phyloP scores from a whole-genome alignment of 2,888 invertebrate genomes.

The Xylota segnis region DNA sequence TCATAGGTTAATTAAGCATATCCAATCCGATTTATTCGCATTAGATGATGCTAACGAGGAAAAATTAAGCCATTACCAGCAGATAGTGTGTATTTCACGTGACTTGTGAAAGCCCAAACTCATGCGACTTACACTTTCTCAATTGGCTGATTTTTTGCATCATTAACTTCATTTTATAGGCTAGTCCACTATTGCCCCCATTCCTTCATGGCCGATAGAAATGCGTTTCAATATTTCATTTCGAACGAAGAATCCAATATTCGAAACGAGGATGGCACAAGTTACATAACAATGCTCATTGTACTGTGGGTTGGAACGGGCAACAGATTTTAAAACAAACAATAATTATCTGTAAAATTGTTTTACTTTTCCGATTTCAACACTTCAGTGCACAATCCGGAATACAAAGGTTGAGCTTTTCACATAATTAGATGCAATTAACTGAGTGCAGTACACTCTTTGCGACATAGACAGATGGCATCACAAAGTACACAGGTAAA shows the following conservation, averaged over 20 bases:
- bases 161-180: not conserved
- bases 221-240: slow-evolving; percentile 4
- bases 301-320: slow-evolving; percentile 1
- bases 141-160: not conserved
- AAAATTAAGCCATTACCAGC: not conserved
- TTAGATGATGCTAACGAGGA: not conserved
- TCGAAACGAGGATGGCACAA: not conserved
- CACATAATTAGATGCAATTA: slow-evolving; percentile 28
- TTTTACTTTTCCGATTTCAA: slow-evolving; percentile 7
- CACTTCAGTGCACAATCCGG: slow-evolving; percentile 13
- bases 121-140: not conserved
- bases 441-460: slow-evolving; percentile 10
- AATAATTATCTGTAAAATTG: slow-evolving; percentile 3
- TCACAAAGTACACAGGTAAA: not conserved
- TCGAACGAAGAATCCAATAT: not conserved
- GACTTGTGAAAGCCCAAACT: not conserved
- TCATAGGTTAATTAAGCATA: not conserved
- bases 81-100: not conserved
- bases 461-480: slow-evolving; percentile 14
- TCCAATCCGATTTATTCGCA: not conserved
- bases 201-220: not conserved
- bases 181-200: not conserved
- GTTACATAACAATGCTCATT: slow-evolving; percentile 14
- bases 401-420: slow-evolving; percentile 36
- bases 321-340: slow-evolving; percentile 30